Evolutionary conservation across 2,888 invertebrate species (phyloP), one percentile per base, ranked within the genome.

Genomic region (Stenolophus ochropezus): DNA sequence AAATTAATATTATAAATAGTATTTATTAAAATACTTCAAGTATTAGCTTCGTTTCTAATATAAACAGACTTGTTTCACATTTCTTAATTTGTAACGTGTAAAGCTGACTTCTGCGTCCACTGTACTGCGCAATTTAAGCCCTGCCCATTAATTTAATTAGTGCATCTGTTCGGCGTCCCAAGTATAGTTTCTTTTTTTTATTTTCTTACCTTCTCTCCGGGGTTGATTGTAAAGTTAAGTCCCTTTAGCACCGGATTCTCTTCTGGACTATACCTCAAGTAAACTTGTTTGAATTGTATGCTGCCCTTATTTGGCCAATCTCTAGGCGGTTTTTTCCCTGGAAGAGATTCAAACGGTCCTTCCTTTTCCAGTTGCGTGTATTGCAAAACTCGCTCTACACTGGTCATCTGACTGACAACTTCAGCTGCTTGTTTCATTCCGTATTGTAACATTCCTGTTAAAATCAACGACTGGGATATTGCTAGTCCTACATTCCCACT

Each of bases 391-490:
- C 97, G 91, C 87, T 97, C 97, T 0, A 97, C 96, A 75, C 94
- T 93, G 3, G 94, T 94, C 94, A 95, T 94, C 85, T 94, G 93
- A n/a, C 93, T 93, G 74, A 94, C 90, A 23, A 93, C 92, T 87
- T 96, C 96, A 0, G 96, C 94, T 33, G 94, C 92, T 87, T 96
- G 95, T 82, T 96, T 91, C 83, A 96, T 93, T 5, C 95, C 95
- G 89, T 94, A 93, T 87, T 96, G 96, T 81, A 96, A 92, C 94
- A 96, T 94, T 83, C 94, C 96, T 79, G 95, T 94, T 82, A 96
- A 87, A 84, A 94, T 93, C 78, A 94, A 88, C 82, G 94, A 93
- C 85, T 95, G 94, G 25, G 94, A 94, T 83, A 95, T 91, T 0
- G 94, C 94, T 71, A 95, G 88, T 2, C 95, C 95, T 0, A 95